phyloP scores from a whole-genome alignment of 2,113 vertebrate genomes.

The Nothocercus nigrocapillus region DNA sequence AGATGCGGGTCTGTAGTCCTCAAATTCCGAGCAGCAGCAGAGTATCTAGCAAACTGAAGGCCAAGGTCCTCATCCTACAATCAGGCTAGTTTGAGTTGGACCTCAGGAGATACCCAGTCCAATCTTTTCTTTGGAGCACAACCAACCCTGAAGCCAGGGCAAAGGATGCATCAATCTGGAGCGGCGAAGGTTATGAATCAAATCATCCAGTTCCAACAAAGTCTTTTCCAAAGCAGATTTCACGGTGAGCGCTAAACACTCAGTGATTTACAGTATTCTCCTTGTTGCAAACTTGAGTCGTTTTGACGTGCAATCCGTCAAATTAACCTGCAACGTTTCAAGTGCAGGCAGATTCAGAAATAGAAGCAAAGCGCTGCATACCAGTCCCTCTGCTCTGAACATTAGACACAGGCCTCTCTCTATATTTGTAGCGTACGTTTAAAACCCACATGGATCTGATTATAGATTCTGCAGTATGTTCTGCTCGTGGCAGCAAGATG shows the following conservation, averaged over 20 bases:
- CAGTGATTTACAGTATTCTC: background rate
- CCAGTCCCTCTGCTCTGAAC: background rate
- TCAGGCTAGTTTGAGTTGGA: background rate
- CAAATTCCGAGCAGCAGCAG: background rate
- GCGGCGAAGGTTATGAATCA: background rate
- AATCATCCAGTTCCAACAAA: background rate
- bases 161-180: background rate
- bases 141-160: background rate
- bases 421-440: slow-evolving; percentile 54
- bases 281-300: background rate
- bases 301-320: slow-evolving; percentile 1
- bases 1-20: background rate
- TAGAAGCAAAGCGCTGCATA: background rate
- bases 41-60: background rate
- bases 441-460: slow-evolving; percentile 68
- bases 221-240: background rate
- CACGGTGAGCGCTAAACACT: background rate
- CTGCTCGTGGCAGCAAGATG: slow-evolving; percentile 26
- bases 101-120: background rate
- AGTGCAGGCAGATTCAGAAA: slow-evolving; percentile 32
- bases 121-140: background rate
- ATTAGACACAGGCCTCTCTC: slow-evolving; percentile 18
- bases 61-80: too few species aligned
- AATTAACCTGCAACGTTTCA: slow-evolving; percentile 29
- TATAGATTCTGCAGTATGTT: slow-evolving; percentile 58